phyloP scores from a whole-genome alignment of 2,888 invertebrate species.

The Drosophila antonietae region DNA sequence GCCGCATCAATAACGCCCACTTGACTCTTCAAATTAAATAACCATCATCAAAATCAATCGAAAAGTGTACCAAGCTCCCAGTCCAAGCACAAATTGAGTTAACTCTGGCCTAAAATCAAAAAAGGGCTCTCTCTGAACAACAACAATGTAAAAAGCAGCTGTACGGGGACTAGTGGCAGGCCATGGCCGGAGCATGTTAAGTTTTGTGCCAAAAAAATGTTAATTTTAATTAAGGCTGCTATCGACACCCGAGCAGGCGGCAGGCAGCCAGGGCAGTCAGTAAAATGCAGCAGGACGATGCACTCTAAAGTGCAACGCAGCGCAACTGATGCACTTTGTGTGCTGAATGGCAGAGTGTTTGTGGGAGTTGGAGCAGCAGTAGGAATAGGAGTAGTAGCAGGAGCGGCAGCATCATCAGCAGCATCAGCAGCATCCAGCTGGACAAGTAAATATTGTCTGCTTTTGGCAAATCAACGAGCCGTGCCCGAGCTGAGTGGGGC shows the following conservation, averaged over 20 bases:
- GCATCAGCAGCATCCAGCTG: not conserved
- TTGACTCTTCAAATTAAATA: slow-evolving; percentile 76
- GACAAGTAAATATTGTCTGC: slow-evolving; percentile 51
- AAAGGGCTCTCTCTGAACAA: slow-evolving; percentile 21
- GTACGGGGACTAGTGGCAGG: slow-evolving; percentile 23
- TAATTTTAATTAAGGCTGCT: slow-evolving; percentile 80
- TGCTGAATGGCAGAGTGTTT: slow-evolving; percentile 20
- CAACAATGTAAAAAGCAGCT: slow-evolving; percentile 65
- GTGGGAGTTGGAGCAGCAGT: not conserved
- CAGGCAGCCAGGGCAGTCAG: slow-evolving; percentile 30
- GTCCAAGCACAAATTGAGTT: slow-evolving; percentile 65
- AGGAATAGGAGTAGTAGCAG: not conserved
- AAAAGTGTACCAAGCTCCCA: slow-evolving; percentile 27
- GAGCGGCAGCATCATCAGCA: not conserved
- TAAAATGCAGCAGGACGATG: slow-evolving; percentile 30
- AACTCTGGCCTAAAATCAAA: slow-evolving; percentile 77
- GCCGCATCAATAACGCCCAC: slow-evolving; percentile 76
- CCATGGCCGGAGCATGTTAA: slow-evolving; percentile 38
- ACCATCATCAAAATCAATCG: slow-evolving; percentile 78
- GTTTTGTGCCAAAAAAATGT: slow-evolving; percentile 77
- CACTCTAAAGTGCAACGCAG: slow-evolving; percentile 78
- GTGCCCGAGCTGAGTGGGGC: slow-evolving; percentile 24
- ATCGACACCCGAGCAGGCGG: slow-evolving; percentile 65
- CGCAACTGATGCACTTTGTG: slow-evolving; percentile 79
- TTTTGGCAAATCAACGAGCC: slow-evolving; percentile 70